phyloP scores from a whole-genome alignment of 2,113 vertebrate genomes.

The Natator depressus region DNA sequence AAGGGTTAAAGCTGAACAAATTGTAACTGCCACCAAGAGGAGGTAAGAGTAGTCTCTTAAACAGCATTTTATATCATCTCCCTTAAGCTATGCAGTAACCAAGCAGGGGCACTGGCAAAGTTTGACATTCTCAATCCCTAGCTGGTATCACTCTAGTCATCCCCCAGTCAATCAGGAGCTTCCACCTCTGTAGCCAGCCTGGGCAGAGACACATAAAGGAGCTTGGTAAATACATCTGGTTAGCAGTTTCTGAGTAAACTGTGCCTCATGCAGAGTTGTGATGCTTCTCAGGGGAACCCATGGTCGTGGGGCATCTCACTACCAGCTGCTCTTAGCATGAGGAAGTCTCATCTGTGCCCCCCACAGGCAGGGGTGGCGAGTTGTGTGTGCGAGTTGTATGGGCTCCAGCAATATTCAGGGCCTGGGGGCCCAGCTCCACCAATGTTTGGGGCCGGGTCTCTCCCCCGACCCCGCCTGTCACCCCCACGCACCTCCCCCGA shows the following conservation, averaged over 20 bases:
- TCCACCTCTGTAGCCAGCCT: neutral
- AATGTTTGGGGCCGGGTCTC: no score
- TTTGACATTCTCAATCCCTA: neutral
- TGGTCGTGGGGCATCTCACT: neutral
- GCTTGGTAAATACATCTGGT: neutral
- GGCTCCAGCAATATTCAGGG: no score
- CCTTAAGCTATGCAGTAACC: neutral
- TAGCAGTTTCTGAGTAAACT: neutral
- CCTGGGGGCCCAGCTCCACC: no score
- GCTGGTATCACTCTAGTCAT: neutral
- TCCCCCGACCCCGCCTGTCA: no score
- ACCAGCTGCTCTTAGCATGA: neutral
- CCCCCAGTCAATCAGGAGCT: neutral
- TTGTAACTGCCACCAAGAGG: neutral
- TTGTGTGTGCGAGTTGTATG: no score
- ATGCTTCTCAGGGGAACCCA: neutral
- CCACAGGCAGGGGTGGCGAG: no score
- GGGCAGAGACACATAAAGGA: neutral
- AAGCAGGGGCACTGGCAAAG: neutral
- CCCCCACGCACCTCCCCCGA: no score
- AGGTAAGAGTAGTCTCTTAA: neutral
- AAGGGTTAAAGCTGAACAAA: neutral
- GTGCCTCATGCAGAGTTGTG: neutral
- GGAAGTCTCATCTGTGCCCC: neutral
- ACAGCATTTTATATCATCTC: neutral